phyloP scores from a whole-genome alignment of 2,113 vertebrate genomes.

The Rhinichthys klamathensis region DNA sequence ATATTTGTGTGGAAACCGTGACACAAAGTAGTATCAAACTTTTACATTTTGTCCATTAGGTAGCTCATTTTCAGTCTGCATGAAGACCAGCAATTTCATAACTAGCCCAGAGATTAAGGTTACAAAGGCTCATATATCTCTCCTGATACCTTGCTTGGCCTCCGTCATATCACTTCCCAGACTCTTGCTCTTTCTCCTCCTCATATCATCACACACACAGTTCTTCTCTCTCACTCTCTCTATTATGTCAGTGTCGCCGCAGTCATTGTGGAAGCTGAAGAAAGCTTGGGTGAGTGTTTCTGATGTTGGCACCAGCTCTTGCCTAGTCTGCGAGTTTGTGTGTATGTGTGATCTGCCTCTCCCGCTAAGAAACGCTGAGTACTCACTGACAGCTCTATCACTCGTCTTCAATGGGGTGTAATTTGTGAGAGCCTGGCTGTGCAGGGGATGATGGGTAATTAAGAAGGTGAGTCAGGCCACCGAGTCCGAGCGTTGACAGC shows the following conservation, averaged over 20 bases:
- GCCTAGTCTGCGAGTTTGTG: constrained; percentile 34
- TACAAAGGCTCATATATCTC: constrained; percentile 40
- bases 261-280: constrained; percentile 32
- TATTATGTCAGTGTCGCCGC: constrained; percentile 22
- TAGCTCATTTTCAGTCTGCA: constrained; percentile 33
- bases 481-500: constrained; percentile 71
- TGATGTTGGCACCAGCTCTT: constrained; percentile 9
- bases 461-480: constrained; percentile 74
- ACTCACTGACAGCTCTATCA: constrained; percentile 79
- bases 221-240: background rate
- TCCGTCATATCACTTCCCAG: background rate
- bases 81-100: constrained; percentile 46
- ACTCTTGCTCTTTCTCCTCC: background rate
- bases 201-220: constrained; percentile 10
- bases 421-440: constrained; percentile 79
- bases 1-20: too few relatives aligned
- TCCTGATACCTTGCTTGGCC: constrained; percentile 46
- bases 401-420: constrained; percentile 77
- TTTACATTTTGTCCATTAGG: background rate
- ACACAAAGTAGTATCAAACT: background rate
- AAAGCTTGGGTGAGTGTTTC: constrained; percentile 29
- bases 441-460: constrained; percentile 80
- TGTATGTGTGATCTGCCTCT: constrained; percentile 61
- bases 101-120: constrained; percentile 32
- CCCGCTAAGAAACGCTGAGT: constrained; percentile 71